Evolutionary conservation across 2,797 vertebrate genomes (phyloP).

Genomic region (Spheniscus humboldti): DNA sequence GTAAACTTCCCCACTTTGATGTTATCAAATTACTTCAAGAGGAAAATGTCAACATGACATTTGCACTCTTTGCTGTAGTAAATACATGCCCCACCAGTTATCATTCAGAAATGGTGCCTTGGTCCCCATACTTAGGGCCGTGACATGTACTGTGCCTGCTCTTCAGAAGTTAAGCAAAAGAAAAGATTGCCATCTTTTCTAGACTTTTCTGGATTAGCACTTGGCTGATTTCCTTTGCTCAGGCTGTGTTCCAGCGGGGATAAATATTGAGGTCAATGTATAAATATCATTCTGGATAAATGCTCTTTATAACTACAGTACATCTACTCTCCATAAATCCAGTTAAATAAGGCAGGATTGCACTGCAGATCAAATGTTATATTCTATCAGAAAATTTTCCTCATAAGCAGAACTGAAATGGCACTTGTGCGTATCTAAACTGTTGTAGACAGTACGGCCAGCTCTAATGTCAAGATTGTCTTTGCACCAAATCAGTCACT

Average conservation of each 20-base stretch:
- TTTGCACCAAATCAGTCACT: not conserved
- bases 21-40: not conserved
- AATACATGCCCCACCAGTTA: not conserved
- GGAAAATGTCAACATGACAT: not conserved
- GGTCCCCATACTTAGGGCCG: not conserved
- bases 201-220: not conserved
- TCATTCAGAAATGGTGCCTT: not conserved
- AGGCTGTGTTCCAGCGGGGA: not conserved
- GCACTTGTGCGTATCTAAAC: not conserved
- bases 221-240: not conserved
- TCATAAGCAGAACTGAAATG: not conserved
- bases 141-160: not conserved
- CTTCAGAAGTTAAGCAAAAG: not conserved
- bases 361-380: not conserved
- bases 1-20: not conserved
- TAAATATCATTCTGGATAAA: not conserved
- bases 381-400: not conserved
- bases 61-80: not conserved
- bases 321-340: not conserved
- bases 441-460: not conserved
- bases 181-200: not conserved
- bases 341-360: not conserved
- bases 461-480: not conserved
- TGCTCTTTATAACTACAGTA: not conserved
- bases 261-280: not conserved